Conservation (phyloP, 1,140 invertebrate species). For the Lepidurus couesii region DNA sequence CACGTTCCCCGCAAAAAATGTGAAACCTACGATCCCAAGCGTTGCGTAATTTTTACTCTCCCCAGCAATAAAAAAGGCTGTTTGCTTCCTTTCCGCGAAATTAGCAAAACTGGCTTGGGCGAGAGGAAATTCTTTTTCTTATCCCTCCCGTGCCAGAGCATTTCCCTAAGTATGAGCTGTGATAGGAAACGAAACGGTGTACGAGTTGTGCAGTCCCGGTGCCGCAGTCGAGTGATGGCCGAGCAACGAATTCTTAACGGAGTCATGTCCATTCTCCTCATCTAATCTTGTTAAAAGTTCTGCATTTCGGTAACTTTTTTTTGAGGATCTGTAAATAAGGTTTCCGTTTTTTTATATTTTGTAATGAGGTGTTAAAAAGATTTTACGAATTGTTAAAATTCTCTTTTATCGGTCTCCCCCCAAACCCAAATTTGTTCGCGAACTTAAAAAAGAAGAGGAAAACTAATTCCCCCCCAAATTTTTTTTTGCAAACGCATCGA, state of each 20-base stretch:
- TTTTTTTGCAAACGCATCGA: background rate
- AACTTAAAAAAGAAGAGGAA: background rate
- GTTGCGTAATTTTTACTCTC: background rate
- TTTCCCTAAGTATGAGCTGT: constrained; percentile 9
- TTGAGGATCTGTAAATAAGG: background rate
- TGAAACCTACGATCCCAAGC: background rate
- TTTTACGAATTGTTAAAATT: background rate
- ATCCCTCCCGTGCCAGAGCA: background rate
- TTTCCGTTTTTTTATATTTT: background rate
- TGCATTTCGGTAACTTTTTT: background rate
- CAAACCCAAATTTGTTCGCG: background rate
- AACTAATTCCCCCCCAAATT: background rate
- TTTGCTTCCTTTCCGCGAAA: background rate
- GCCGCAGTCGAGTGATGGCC: background rate
- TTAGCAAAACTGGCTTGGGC: background rate
- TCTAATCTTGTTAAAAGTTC: background rate
- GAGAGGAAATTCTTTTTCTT: background rate
- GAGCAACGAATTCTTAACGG: constrained; percentile 1
- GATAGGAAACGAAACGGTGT: constrained; percentile 9
- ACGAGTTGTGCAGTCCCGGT: constrained; percentile 6
- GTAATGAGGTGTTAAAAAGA: background rate
- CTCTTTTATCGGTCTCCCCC: background rate
- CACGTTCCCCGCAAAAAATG: background rate
- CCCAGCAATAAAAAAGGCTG: background rate
- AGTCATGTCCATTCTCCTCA: background rate